Evolutionary conservation across 2,888 invertebrate species (phyloP).

Genomic region (Malthinus flaveolus): DNA sequence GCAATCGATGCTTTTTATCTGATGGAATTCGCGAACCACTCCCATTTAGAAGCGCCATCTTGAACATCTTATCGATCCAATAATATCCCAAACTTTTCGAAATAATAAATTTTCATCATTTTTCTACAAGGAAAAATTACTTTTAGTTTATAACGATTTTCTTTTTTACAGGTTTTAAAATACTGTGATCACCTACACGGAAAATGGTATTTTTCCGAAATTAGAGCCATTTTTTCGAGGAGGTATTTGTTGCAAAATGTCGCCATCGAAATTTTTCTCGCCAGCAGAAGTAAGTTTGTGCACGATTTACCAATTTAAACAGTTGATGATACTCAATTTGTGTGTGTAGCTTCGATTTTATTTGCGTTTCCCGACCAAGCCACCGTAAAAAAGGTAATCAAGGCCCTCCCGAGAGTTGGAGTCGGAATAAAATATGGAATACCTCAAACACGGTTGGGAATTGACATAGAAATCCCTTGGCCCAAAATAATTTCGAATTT

Average conservation of each 20-base stretch:
- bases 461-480: neutral
- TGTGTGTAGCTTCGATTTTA: constrained; percentile 90
- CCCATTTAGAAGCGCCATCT: constrained; percentile 37
- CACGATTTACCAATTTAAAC: no score
- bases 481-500: constrained; percentile 1
- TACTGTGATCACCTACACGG: constrained; percentile 99
- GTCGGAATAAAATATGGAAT: constrained; percentile 99
- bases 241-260: constrained; percentile 96
- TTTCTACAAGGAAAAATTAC: neutral
- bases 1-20: constrained; percentile 38
- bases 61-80: constrained; percentile 27
- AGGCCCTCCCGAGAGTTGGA: constrained; percentile 94
- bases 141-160: neutral
- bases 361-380: constrained; percentile 97
- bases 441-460: constrained; percentile 84
- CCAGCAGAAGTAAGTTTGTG: constrained; percentile 91
- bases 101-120: neutral
- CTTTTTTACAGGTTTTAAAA: constrained; percentile 79
- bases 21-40: constrained; percentile 36
- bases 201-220: constrained; percentile 99
- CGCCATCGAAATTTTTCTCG: constrained; percentile 97
- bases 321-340: constrained; percentile 13
- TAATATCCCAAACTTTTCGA: neutral
- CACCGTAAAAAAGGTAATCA: constrained; percentile 97
- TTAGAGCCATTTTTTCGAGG: constrained; percentile 96